These are phyloP conservation scores for Bombus vancouverensis DNA, from an alignment of 1,140 invertebrate genomes.

Conservation along the genomic window DNA sequence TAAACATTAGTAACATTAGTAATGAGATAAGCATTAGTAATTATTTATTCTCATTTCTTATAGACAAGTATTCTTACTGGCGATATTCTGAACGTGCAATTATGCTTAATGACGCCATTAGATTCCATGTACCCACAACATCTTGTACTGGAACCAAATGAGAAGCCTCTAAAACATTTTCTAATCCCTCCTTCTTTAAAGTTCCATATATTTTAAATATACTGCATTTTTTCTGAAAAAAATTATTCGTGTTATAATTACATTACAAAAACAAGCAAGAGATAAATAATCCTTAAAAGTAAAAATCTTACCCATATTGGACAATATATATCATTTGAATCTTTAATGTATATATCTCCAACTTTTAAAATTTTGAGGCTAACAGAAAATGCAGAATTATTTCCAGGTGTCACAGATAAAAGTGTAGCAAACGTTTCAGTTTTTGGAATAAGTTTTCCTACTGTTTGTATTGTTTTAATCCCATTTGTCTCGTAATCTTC, in stretches of 20 bases:
- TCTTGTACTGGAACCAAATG: constrained; percentile 42
- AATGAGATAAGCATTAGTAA: background rate
- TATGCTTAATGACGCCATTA: constrained; percentile 19
- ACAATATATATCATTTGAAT: background rate
- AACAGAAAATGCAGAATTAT: constrained; percentile 16
- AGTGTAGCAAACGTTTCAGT: background rate
- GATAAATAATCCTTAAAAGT: background rate
- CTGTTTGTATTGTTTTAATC: constrained; percentile 55
- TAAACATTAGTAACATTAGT: background rate
- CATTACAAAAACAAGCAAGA: constrained; percentile 3
- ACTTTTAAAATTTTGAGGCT: constrained; percentile 18
- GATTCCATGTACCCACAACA: background rate
- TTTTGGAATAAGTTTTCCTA: constrained; percentile 47
- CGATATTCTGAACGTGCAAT: constrained; percentile 28
- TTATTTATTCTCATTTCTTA: background rate
- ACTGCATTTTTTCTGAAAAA: constrained; percentile 28
- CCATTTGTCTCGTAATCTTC: constrained; percentile 26
- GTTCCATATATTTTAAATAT: constrained; percentile 55
- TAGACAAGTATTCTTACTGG: constrained; percentile 25
- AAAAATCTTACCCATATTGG: constrained; percentile 35
- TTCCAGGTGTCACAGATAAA: constrained; percentile 26
- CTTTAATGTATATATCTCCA: constrained; percentile 6
- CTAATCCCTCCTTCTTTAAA: background rate
- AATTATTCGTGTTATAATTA: background rate
- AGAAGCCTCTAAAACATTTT: constrained; percentile 12